Evolutionary conservation across 1,140 invertebrate genomes (phyloP), one percentile per base, ranked within the genome.

Genomic region (Drosophila teissieri): DNA sequence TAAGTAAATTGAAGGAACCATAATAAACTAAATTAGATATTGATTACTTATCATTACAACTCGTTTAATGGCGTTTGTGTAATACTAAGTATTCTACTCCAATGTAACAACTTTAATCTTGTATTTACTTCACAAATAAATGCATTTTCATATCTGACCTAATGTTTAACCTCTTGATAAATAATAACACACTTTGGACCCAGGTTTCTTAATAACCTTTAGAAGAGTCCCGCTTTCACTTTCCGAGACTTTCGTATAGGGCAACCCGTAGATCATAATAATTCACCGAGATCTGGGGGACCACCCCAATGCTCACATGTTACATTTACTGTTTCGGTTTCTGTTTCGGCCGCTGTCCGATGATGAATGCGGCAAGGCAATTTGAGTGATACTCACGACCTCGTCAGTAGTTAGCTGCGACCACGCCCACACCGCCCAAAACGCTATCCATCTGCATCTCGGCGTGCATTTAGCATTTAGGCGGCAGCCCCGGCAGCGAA

Each of bases 311-410:
- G 64, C 65, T 70, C 67, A 70, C 64, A 70, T 70, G 67, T 70
- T 69, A 77, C 74, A 58, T 75, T 65, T 68, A 77, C 74, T 36
- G 73, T 64, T 49, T 49, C 74, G 19, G 73, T 58, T 54, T 62
- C 74, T 27, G 73, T 60, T 54, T 62, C 55, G 44, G 53, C 34
- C 49, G 42, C 44, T 63, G 72, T 22, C 45, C 36, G 70, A 74
- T 74, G 73, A 76, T 76, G 73, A 76, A 76, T 76, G 73, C 39
- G 77, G 49, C 70, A 75, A 69, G 61, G 78, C 79, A 64, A 77
- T 73, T 81, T 81, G 73, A 81, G 68, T 76, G 79, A 81, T 82
- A 82, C 78, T 82, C 78, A 82, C 79, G 79, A 82, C 73, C 78
- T 80, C 79, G 79, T 81, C 79, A 73, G 72, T 75, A 62, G 77